phyloP scores from a whole-genome alignment of 2,888 invertebrate species.

The Tipula vernalis region DNA sequence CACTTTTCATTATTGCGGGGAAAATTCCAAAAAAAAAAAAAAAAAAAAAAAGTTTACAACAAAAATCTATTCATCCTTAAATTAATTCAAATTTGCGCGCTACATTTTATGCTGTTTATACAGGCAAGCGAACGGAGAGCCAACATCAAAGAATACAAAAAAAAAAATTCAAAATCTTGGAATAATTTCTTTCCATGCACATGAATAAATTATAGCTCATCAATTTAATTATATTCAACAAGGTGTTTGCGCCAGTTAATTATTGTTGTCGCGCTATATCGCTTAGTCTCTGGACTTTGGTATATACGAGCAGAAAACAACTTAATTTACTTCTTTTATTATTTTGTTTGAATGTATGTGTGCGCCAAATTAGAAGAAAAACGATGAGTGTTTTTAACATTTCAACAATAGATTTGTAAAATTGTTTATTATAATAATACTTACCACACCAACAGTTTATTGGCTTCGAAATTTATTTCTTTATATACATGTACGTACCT shows the following conservation, averaged over 20 bases:
- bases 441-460: neutral
- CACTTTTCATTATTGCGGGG: neutral
- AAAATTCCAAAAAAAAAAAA: neutral
- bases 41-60: too few species aligned
- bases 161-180: neutral
- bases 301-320: neutral
- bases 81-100: neutral
- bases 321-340: too few species aligned
- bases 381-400: neutral
- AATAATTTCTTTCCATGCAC: neutral
- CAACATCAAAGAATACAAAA: neutral
- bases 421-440: neutral
- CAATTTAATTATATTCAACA: neutral
- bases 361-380: neutral
- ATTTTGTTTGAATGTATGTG: too few species aligned
- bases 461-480: neutral
- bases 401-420: neutral
- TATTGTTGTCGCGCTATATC: neutral
- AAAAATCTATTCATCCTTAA: neutral
- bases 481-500: neutral
- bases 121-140: neutral
- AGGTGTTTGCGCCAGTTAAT: neutral
- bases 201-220: neutral
- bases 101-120: neutral
- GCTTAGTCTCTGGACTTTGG: neutral